Evolutionary conservation across 2,888 invertebrate genomes (phyloP).

Genomic region (Mythimna ferrago): DNA sequence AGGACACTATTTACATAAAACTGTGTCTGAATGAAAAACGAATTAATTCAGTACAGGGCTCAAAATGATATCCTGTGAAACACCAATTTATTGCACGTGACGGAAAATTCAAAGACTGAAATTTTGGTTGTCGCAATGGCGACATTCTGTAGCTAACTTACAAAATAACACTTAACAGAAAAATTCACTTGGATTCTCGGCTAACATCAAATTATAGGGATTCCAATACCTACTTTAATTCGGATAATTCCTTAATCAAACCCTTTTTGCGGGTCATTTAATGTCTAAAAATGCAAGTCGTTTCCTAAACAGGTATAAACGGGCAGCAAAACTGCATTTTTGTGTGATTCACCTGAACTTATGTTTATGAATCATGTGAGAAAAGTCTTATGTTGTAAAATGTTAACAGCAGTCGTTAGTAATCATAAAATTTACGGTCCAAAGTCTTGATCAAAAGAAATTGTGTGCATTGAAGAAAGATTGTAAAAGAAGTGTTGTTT

Average conservation of each 20-base stretch:
- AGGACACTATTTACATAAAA: neutral
- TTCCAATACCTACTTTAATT: slow-evolving; percentile 35
- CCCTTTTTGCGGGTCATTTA: slow-evolving; percentile 41
- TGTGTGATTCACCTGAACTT: slow-evolving; percentile 71
- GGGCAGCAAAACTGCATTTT: slow-evolving; percentile 72
- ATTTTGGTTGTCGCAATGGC: neutral
- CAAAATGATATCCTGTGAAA: neutral
- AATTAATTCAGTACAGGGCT: neutral
- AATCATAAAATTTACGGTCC: slow-evolving; percentile 48
- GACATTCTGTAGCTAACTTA: neutral
- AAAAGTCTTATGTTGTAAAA: slow-evolving; percentile 60
- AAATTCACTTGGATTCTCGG: neutral
- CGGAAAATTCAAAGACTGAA: neutral
- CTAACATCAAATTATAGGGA: slow-evolving; percentile 23
- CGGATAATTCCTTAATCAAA: slow-evolving; percentile 45
- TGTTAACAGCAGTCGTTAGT: slow-evolving; percentile 47
- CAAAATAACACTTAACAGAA: slow-evolving; percentile 14
- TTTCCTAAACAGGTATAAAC: slow-evolving; percentile 59
- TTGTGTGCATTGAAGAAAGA: slow-evolving; percentile 26
- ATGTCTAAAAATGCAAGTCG: slow-evolving; percentile 57
- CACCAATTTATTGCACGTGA: neutral
- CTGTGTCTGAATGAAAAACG: neutral
- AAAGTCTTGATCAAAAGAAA: slow-evolving; percentile 32
- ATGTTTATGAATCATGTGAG: slow-evolving; percentile 71
- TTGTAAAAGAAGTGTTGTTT: slow-evolving; percentile 15